Percentiles rank a stretch among this genome's conserved stretches.
Conservation (phyloP, 2,113 vertebrate genomes). For the Scatophagus argus region DNA sequence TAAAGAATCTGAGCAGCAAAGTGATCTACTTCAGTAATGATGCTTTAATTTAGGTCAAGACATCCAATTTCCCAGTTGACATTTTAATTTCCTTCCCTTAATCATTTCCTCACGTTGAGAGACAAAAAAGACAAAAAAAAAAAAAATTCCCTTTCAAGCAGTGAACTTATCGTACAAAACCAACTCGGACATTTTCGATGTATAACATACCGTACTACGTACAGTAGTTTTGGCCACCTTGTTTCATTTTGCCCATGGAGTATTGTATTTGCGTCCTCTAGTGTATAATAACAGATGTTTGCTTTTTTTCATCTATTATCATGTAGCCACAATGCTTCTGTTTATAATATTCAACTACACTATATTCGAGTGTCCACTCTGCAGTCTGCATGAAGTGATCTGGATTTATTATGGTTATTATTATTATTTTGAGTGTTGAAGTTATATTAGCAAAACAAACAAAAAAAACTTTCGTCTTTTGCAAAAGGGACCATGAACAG, state of each 20-base stretch:
- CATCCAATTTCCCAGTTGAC: constrained; percentile 3
- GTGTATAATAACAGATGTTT: constrained; percentile 45
- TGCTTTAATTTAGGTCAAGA: constrained; percentile 15
- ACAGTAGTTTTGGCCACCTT: constrained; percentile 22
- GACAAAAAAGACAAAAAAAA: background rate
- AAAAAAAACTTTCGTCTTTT: constrained; percentile 36
- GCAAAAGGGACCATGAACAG: constrained; percentile 69
- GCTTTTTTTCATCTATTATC: constrained; percentile 28
- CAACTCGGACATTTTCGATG: constrained; percentile 11
- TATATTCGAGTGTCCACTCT: constrained; percentile 59
- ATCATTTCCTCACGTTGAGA: constrained; percentile 17
- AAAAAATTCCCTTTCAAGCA: background rate
- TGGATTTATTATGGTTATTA: constrained; percentile 49
- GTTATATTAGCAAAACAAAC: constrained; percentile 46
- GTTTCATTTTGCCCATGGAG: constrained; percentile 45
- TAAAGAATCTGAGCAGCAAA: background rate
- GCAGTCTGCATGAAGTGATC: constrained; percentile 67
- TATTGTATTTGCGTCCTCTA: constrained; percentile 41
- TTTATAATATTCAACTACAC: constrained; percentile 67
- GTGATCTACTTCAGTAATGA: constrained; percentile 21
- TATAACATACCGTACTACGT: constrained; percentile 12
- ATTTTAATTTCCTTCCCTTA: background rate
- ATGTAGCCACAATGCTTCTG: constrained; percentile 58
- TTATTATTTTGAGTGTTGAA: constrained; percentile 56
- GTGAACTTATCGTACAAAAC: constrained; percentile 40